Conservation (phyloP, 2,888 invertebrate genomes). For the Pseudococcus viburni region DNA sequence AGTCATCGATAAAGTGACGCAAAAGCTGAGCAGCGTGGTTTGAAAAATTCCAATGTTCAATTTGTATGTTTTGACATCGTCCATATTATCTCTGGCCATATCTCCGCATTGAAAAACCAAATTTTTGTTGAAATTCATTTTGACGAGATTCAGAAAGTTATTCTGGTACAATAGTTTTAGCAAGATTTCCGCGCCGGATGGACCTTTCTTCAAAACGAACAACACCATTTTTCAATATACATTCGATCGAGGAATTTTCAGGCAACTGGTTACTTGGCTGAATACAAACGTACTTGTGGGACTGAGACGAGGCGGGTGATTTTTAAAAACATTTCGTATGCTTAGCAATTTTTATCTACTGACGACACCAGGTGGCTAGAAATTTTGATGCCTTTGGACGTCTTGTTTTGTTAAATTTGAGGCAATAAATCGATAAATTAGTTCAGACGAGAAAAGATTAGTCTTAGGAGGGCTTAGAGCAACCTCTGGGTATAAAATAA, state of each 20-base stretch:
- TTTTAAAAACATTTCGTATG: not conserved
- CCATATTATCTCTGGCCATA: not conserved
- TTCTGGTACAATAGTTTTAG: slow-evolving; percentile 42
- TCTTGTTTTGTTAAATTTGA: too few relatives aligned
- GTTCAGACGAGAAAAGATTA: not conserved
- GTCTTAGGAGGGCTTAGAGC: too few relatives aligned
- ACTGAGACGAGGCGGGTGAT: not conserved
- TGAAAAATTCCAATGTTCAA: slow-evolving; percentile 61
- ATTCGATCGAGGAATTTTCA: slow-evolving; percentile 1
- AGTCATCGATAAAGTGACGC: slow-evolving; percentile 45
- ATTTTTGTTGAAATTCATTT: slow-evolving; percentile 53
- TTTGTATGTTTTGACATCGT: slow-evolving; percentile 59
- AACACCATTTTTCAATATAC: slow-evolving; percentile 59
- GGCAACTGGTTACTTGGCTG: not conserved
- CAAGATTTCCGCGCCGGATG: slow-evolving; percentile 52
- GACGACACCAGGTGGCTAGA: too few relatives aligned
- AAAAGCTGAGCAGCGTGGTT: slow-evolving; percentile 59
- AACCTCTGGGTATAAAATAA: too few relatives aligned
- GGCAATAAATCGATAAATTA: too few relatives aligned
- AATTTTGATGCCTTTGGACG: too few relatives aligned
- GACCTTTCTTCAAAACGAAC: slow-evolving; percentile 44
- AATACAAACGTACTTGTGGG: not conserved
- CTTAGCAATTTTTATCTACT: not conserved
- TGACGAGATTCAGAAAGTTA: slow-evolving; percentile 39
- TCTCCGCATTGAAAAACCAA: slow-evolving; percentile 55